phyloP scores from a whole-genome alignment of 2,113 vertebrate species.

The Oophaga pumilio region DNA sequence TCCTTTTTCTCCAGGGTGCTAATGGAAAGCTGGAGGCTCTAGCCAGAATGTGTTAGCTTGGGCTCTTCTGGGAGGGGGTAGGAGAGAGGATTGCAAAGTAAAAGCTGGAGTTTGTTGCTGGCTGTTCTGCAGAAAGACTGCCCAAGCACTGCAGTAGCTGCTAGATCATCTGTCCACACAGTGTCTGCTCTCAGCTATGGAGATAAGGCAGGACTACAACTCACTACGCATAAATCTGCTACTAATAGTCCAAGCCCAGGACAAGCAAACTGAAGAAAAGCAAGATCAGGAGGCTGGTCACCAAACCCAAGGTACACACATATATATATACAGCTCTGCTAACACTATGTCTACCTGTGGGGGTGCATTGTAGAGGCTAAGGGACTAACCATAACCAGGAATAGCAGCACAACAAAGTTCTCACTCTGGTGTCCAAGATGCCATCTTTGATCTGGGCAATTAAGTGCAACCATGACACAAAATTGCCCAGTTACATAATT shows the following conservation, averaged over 20 bases:
- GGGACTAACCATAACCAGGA: neutral
- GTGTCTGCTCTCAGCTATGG: slow-evolving; percentile 39
- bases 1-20: slow-evolving; percentile 56
- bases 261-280: slow-evolving; percentile 33
- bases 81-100: slow-evolving; percentile 54
- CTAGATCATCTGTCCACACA: neutral
- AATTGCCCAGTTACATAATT: too few relatives aligned
- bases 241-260: slow-evolving; percentile 51
- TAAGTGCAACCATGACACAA: neutral
- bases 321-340: neutral
- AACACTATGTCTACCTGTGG: neutral
- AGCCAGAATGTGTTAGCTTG: slow-evolving; percentile 45
- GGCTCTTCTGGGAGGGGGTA: slow-evolving; percentile 48
- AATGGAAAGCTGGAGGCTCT: slow-evolving; percentile 55
- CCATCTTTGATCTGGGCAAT: slow-evolving; percentile 31
- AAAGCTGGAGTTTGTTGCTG: slow-evolving; percentile 51
- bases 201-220: slow-evolving; percentile 50
- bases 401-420: neutral
- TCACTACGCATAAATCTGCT: slow-evolving; percentile 52
- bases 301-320: slow-evolving; percentile 39
- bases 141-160: slow-evolving; percentile 5
- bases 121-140: slow-evolving; percentile 35
- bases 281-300: neutral
- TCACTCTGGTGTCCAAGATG: neutral
- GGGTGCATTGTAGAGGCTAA: neutral